These are phyloP conservation scores for Diphyllodes magnificus DNA, from an alignment of 2,113 vertebrate species.

Conservation along the genomic window DNA sequence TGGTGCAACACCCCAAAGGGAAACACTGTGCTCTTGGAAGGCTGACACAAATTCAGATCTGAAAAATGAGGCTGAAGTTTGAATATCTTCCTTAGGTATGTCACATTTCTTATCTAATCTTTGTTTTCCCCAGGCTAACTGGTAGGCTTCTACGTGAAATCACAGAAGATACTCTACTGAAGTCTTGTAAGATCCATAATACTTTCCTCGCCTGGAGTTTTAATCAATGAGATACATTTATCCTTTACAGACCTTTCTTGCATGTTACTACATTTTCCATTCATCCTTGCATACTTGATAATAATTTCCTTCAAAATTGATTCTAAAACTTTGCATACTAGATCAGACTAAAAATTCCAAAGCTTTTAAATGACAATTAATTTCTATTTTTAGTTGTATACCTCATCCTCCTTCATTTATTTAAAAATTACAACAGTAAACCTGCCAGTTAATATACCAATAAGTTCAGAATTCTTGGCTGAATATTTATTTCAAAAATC, in stretches of 20 bases:
- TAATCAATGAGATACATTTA: neutral
- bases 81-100: neutral
- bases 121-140: neutral
- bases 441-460: neutral
- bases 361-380: neutral
- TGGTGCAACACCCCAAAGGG: neutral
- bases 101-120: neutral
- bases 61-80: neutral
- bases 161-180: neutral
- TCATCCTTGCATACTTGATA: neutral
- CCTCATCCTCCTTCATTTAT: neutral
- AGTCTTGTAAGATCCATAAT: neutral
- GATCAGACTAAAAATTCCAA: neutral
- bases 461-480: neutral
- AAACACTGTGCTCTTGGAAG: neutral
- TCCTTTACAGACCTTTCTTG: neutral
- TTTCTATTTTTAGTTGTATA: neutral
- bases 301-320: neutral
- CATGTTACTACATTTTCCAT: neutral
- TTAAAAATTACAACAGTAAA: neutral
- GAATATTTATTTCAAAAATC: neutral
- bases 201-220: neutral
- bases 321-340: neutral
- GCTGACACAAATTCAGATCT: neutral
- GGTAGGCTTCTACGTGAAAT: neutral